Conservation (phyloP, 2,113 vertebrate species). For the Coryphaenoides rupestris region DNA sequence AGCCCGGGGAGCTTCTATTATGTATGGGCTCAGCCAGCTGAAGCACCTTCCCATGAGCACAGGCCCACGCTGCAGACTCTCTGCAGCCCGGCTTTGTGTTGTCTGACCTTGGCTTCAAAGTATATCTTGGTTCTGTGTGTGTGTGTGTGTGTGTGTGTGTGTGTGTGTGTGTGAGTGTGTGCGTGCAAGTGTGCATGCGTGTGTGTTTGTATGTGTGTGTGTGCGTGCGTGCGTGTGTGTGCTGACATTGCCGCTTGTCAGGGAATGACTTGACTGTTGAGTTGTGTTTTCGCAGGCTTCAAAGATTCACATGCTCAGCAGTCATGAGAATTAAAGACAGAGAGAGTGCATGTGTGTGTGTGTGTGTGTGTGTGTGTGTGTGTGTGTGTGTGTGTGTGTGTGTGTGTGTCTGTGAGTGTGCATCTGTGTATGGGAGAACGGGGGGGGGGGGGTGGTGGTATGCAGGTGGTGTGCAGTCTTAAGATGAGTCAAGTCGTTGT, state of each 20-base stretch:
- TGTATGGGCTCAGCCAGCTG: conserved; percentile 27
- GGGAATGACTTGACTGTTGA: conserved; percentile 50
- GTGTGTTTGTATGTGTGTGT: conserved; percentile 19
- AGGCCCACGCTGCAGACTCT: not conserved
- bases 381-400: not conserved
- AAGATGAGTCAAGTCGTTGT: not conserved
- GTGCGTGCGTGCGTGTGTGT: conserved; percentile 27
- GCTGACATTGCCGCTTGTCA: conserved; percentile 55
- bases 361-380: too few relatives aligned
- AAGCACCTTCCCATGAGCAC: conserved; percentile 6
- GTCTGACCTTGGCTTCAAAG: conserved; percentile 53
- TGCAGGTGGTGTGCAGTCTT: not conserved
- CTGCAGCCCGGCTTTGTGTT: conserved; percentile 14
- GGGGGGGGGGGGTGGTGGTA: not conserved
- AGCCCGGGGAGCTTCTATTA: conserved; percentile 25
- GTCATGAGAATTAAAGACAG: conserved; percentile 62
- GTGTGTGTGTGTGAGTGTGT: not conserved
- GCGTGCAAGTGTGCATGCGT: conserved; percentile 11
- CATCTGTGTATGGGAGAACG: not conserved
- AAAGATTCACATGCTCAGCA: conserved; percentile 64
- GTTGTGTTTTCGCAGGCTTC: conserved; percentile 54
- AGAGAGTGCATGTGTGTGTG: not conserved
- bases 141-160: conserved; percentile 7
- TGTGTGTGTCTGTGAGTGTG: too few relatives aligned
- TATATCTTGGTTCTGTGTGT: not conserved